phyloP scores from a whole-genome alignment of 2,113 vertebrate genomes.

The Ictidomys tridecemlineatus region DNA sequence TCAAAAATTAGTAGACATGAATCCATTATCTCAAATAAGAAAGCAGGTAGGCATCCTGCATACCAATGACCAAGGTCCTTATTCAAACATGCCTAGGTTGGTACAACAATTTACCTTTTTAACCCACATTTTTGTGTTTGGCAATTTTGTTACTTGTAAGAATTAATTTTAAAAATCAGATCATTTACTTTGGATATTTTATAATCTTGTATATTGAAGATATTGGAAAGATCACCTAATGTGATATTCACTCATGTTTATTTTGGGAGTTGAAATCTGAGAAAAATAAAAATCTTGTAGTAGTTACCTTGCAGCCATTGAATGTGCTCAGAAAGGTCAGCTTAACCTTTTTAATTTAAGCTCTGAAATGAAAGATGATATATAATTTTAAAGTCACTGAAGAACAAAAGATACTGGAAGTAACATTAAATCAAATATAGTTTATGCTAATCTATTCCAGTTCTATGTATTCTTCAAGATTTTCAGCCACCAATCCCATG shows the following conservation, averaged over 20 bases:
- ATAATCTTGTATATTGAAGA: neutral
- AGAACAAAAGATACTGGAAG: neutral
- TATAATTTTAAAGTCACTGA: conserved; percentile 18
- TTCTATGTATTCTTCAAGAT: neutral
- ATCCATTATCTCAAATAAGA: neutral
- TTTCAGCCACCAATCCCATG: neutral
- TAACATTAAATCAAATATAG: neutral
- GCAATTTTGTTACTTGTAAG: neutral
- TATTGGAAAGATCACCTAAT: neutral
- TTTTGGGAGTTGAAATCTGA: neutral
- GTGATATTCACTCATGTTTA: neutral
- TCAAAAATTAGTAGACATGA: conserved; percentile 14
- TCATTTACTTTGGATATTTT: neutral
- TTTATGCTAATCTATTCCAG: neutral
- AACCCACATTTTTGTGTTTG: neutral
- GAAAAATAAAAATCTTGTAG: neutral
- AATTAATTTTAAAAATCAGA: neutral
- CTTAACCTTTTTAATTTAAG: conserved; percentile 25
- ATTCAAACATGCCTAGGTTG: neutral
- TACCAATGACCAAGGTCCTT: neutral
- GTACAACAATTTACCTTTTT: neutral
- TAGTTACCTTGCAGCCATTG: neutral
- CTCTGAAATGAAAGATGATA: neutral
- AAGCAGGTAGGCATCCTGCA: neutral
- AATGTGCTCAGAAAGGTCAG: neutral